Evolutionary conservation across 2,113 vertebrate species (phyloP), one percentile per base, ranked within the genome.

Genomic region (Sakesphorus luctuosus): DNA sequence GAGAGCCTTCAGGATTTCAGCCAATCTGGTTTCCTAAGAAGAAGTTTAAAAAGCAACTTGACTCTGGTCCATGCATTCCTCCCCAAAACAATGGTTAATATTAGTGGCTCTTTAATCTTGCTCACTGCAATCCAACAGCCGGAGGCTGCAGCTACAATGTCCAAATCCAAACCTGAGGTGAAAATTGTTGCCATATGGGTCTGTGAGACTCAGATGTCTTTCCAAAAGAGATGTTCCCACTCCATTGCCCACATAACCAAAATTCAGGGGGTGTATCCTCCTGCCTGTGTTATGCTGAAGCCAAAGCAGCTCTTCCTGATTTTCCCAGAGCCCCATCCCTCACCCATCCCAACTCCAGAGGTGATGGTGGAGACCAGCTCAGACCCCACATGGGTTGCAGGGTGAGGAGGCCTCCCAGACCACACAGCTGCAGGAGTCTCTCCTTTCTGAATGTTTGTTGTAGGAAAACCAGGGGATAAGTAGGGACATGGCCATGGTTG

Each of bases 1-100:
- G 67, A 83, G 55, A 94, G 62, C 25, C 40, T 74, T 33, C 15
- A 55, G 59, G 72, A 63, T 18, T 43, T 86, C 43, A 18, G 29
- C 23, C 63, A 50, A 20, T 78, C 77, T 43, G 25, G 16, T 71
- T 90, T 80, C 86, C 65, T 35, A 93, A 85, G 69, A n/a, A 68
- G 69, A 36, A 61, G 52, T 56, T 69, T 91, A 73, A 93, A 82
- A 93, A 80, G 74, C 43, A 71, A 6, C 72, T 72, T 71, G 56
- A 84, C 68, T 88, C 59, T 28, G 28, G 38, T 35, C 36, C 52
- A 9, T 61, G 35, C 31, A 12, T 21, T 86, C 43, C 80, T 63
- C 11, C 56, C 62, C 80, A 77, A 55, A 71, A 71, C 13, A 21
- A 31, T 46, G 59, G 50, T 47, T 91, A n/a, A 19, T 38, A 36